Evolutionary conservation across 2,113 vertebrate genomes (phyloP), one percentile per base, ranked within the genome.

Genomic region (Rissa tridactyla): DNA sequence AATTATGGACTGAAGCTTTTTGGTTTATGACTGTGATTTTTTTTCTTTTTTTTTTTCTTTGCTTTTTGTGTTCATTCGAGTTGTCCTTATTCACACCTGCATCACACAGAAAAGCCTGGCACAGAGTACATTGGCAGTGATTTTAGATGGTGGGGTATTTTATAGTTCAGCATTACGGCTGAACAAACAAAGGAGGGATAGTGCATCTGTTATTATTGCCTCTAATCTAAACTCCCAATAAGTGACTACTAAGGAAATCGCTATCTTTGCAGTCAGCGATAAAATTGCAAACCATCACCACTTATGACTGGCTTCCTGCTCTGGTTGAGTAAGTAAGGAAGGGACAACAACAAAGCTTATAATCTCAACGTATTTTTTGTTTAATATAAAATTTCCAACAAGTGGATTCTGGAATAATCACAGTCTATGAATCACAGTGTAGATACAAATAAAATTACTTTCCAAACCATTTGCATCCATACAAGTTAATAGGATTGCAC

Each of bases 391-490:
- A 55, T 75, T 49, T 92, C 23, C 11, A 86, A 40, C 10, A 83
- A 79, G 23, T 60, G 32, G 21, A 27, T 78, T 86, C 20, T 85
- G 38, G 13, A 69, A 66, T 71, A 77, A 86, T 69, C 60, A 65
- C 36, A 73, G 26, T 77, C 54, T 70, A 30, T 91, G 86, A 58
- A 90, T 89, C 60, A 65, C 23, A 54, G 23, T 72, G 36, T 65
- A 54, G 47, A 51, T 72, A 85, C 19, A 91, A 90, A 96, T 69
- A 92, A 94, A 87, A 92, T 86, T 55, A 61, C 14, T 86, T 92
- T 92, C 36, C 44, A 90, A 92, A 62, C 19, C 34, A 40, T 71
- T 62, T 92, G 15, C 69, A 78, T 42, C 17, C 14, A 69, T 52
- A 75, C 15, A 85, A 82, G 52, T 58, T 55, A 86, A 87, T 42